Evolutionary conservation across 2,797 vertebrate species (phyloP), one percentile per base, ranked within the genome.

Genomic region (Danionella dracula): DNA sequence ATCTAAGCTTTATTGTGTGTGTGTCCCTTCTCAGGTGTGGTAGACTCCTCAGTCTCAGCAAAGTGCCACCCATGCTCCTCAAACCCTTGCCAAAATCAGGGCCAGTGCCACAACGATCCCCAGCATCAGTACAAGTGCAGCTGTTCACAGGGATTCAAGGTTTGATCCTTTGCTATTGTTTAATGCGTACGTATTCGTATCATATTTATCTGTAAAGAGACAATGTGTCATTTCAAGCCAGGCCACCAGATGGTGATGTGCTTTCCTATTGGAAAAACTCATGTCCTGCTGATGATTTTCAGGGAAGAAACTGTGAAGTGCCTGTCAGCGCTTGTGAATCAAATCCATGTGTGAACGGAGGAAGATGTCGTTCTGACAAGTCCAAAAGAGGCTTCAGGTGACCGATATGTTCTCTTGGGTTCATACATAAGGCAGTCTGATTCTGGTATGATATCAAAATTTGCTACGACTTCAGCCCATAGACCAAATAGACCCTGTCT

Each of bases 21-120:
- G 5, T 56, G 21, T 2, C 60, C 5, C 65, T 17, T 32, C 40
- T 20, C 62, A 99, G 97, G 91, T 55, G 87, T 92, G 0, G 89
- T 92, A 0, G 85, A 92, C 42, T 70, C 90, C 6, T 84, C 82
- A 0, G 78, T 99, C 46, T 89, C 92, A 85, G 91, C 90, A 75
- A 99, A 99, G 79, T 99, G 97, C 75, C 93, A 94, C 59, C 96
- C 93, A 1, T 99, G 97, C 72, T 78, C 95, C 58, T 97, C 94
- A 50, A 87, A 78, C 68, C 97, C 96, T 0, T 99, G 96, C 79
- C 85, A 79, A 76, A 96, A 99, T 84, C 91, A 89, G 41, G 97
- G 92, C 74, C 88, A 82, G 62, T 99, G 97, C 74, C 90, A 90
- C 56, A 88, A 83, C 0, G 93, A 96, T 72, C 82, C 87, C 10